Base-by-base conservation (phyloP, 2,888 invertebrate species). In the Apotomis betuletana region DNA sequence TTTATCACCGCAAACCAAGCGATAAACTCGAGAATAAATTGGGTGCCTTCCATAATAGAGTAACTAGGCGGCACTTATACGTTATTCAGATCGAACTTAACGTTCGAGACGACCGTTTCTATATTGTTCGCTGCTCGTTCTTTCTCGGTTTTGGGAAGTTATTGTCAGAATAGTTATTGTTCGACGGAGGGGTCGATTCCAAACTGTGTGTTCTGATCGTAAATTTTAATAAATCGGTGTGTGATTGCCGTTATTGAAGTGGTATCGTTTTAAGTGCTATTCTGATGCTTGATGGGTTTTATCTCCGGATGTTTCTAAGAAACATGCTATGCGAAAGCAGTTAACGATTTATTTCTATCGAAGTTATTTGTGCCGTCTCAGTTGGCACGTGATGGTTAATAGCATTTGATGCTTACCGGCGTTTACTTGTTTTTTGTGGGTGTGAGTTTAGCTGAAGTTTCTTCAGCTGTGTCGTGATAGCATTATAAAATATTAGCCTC, bases 1-100 rank as follows among this genome's bases (percentile, higher is more conserved):
- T 86, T 86, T 85, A 85, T 83, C 79, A 78, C 76, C 74, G 77
- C 81, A 80, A 83, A 85, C 83, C 78, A 70, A 79, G 80, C 84
- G 80, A 83, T 86, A 86, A 87, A 88, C 84, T 87, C 74, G 76
- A 81, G 80, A 86, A 85, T 86, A 85, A 87, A 87, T 87, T 85
- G 84, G 82, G 82, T 81, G 81, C 78, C 79, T 77, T 51, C 78
- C 77, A 80, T 84, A 83, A 83, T 81, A 75, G 76, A 78, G 75
- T 74, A 75, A 75, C 71, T 74, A 74, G 67, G 51, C 62, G 68
- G 63, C 44, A 68, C 68, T 72, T 72, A 57, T 67, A 12, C 63
- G 44, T 62, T 65, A 71, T 71, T 67, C 71, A 62, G 60, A 52
- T 70, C 44, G 15, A 55, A 55, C 9, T 61, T 61, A 61, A 71